Base-by-base conservation (phyloP, 2,113 vertebrate genomes). In the Ageneiosus marmoratus region DNA sequence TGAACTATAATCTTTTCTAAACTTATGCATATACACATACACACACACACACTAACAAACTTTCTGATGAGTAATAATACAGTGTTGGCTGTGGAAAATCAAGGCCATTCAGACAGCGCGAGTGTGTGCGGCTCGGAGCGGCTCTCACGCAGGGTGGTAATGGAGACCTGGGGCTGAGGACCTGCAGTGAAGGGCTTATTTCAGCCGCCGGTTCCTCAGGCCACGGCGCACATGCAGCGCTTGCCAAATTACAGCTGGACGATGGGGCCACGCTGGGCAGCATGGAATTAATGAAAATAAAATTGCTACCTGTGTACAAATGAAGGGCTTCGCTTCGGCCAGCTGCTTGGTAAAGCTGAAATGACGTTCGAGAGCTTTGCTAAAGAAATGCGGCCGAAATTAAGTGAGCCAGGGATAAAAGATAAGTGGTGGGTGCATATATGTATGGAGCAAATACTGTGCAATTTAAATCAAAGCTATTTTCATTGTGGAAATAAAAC, bases 11-110 rank as follows among this genome's bases (percentile, higher is more conserved):
- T 51, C 72, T 27, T 32, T 29, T 20, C 15, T 74, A 13, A 16
- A 81, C n/a, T 16, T 44, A 75, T 46, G 74, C 46, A 53, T 7
- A 88, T 70, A 85, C 82, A 80, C 75, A 81, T 86, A 89, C 88
- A 80, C 55, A 73, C 37, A 58, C 67, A 50, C 67, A 60, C 41
- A 65, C 24, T 44, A 32, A 70, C 50, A 55, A 79, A 83, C 81
- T 86, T 86, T 82, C 83, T 32, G 74, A 60, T 79, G 48, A 82
- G 67, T 84, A 79, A 79, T 44, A 56, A 78, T 37, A 50, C 37
- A 0, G 55, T 56, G 56, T 56, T n/a, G 51, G 58, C 67, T 18
- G 37, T 70, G 20, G 76, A 78, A 79, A 86, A 83, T 84, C 69
- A 80, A 76, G 74, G 53, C 37, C 18, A 55, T 84, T 84, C 53